Evolutionary conservation across 2,797 vertebrate species (phyloP).

Genomic region (Iguana delicatissima): DNA sequence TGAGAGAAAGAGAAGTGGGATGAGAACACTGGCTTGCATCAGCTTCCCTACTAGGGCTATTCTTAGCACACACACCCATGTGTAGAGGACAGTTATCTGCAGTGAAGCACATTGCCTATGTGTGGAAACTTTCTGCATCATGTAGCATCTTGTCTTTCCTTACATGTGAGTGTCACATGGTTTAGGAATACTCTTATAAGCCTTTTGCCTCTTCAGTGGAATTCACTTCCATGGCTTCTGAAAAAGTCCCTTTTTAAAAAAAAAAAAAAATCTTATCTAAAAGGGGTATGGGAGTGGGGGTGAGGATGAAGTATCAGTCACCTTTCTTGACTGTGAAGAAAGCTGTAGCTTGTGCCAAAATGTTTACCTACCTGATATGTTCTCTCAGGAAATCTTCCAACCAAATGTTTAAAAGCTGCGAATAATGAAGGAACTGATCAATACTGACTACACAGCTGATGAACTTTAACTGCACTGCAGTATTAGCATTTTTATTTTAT

Average conservation of each 20-base stretch:
- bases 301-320: too few relatives aligned
- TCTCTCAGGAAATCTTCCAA: slow-evolving; percentile 8
- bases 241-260: too few relatives aligned
- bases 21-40: background rate
- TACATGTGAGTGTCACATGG: background rate
- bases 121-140: background rate
- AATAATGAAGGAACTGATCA: slow-evolving; percentile 9
- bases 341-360: background rate
- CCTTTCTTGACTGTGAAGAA: background rate
- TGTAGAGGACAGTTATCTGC: background rate
- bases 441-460: slow-evolving; percentile 9
- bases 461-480: background rate
- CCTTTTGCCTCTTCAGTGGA: background rate
- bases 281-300: too few relatives aligned
- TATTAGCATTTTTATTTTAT: slow-evolving; percentile 5
- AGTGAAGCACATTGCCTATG: background rate
- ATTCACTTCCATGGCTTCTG: background rate
- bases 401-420: background rate
- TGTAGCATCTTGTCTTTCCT: background rate
- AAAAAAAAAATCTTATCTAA: too few relatives aligned
- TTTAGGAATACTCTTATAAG: background rate
- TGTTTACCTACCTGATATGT: background rate
- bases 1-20: background rate
- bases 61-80: background rate
- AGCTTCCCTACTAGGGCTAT: background rate